phyloP scores from a whole-genome alignment of 2,797 vertebrate species.

The Steatocranus sp. region DNA sequence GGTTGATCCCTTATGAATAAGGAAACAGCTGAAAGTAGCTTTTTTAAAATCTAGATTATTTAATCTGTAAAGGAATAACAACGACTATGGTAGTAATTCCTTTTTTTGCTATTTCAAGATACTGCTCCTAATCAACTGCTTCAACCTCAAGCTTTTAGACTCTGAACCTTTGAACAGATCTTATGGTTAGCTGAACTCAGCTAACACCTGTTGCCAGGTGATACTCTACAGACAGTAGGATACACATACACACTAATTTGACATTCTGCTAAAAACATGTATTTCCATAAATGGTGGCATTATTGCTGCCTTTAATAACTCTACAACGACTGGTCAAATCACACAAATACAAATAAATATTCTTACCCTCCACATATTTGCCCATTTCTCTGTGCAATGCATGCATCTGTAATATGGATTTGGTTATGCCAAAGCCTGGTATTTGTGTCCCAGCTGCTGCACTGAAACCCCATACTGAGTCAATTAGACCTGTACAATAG shows the following conservation, averaged over 20 bases:
- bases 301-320: not conserved
- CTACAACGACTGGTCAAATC: not conserved
- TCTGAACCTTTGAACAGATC: not conserved
- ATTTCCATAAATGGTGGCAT: not conserved
- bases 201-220: not conserved
- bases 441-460: conserved; percentile 29
- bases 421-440: conserved; percentile 7
- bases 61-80: not conserved
- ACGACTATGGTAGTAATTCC: not conserved
- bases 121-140: not conserved
- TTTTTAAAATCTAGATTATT: not conserved
- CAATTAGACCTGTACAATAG: conserved; percentile 53
- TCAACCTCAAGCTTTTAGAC: not conserved
- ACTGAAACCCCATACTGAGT: conserved; percentile 46
- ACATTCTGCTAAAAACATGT: not conserved
- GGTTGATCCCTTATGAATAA: not conserved
- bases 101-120: not conserved
- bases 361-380: not conserved
- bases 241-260: not conserved
- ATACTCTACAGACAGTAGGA: not conserved
- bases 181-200: not conserved
- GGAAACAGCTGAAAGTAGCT: not conserved
- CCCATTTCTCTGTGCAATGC: not conserved
- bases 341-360: not conserved
- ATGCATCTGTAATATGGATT: not conserved